Base-by-base conservation (phyloP, 2,113 vertebrate species). In the Chloroceryle aenea region DNA sequence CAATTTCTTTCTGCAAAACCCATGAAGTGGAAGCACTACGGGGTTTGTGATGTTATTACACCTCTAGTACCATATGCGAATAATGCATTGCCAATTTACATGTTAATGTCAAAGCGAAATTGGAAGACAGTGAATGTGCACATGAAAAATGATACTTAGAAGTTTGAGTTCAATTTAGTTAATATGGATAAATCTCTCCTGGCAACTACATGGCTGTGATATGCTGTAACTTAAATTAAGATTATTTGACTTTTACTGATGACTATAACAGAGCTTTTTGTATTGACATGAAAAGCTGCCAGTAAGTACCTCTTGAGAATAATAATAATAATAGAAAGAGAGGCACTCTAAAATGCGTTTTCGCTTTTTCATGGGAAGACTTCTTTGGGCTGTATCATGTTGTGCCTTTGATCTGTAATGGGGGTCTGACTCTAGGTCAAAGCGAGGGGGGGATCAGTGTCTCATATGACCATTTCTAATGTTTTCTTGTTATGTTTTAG, bases 61-160 rank as follows among this genome's bases (percentile, higher is more conserved):
- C 90, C 93, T 95, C 85, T 86, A 74, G 92, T 96, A 95, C 97
- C 95, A 73, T 94, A 67, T 30, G 82, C 34, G 14, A 86, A 72
- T 80, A 69, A 16, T 3, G 20, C 79, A 36, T 93, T 93, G 80
- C 78, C 84, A 34, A 78, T 85, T 90, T 80, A 90, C 89, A n/a
- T 1, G 0, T 20, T 71, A 92, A 84, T 38, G 27, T 78, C 75
- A 63, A 76, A 94, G 68, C 10, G 4, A 45, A 89, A 95, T 47
- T 43, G 80, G 73, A 85, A 89, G 47, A 52, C 27, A 43, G 55
- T 38, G 47, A 86, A 89, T 67, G 56, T 0, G 0, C 64, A 81
- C n/a, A 22, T 34, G 32, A 42, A 53, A 27, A 4, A 50, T 55
- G 4, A 6, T 18, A 29, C 55, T 85, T 72, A 77, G 59, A 56